Percentiles rank a stretch among this genome's conserved stretches.
Conservation (phyloP, 1,140 invertebrate species). For the Ostrea edulis region DNA sequence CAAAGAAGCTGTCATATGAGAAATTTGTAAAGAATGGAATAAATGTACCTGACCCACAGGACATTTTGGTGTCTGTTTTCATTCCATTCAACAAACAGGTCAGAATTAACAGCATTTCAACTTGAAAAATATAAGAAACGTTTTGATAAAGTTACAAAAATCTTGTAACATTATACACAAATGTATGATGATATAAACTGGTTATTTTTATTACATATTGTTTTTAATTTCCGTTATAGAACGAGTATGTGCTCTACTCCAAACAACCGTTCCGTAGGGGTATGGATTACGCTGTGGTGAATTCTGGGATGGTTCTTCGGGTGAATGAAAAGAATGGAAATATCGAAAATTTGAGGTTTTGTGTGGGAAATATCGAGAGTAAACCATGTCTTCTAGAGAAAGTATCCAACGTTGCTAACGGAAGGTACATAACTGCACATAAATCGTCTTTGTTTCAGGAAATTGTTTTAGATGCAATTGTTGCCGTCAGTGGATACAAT, state of each 20-base stretch:
- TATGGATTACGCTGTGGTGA: slow-evolving; percentile 96
- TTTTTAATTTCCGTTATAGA: slow-evolving; percentile 70
- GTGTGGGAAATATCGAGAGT: slow-evolving; percentile 83
- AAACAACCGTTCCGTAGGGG: slow-evolving; percentile 94
- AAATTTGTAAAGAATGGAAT: neutral
- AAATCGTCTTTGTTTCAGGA: too few relatives aligned
- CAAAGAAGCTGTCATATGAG: neutral
- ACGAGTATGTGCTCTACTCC: slow-evolving; percentile 88
- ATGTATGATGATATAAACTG: neutral
- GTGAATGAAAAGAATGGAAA: slow-evolving; percentile 78
- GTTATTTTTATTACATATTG: neutral
- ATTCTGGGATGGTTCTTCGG: slow-evolving; percentile 80
- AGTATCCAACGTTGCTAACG: neutral
- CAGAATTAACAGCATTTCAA: neutral
- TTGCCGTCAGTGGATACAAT: too few relatives aligned
- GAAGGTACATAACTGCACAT: neutral
- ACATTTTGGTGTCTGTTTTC: neutral
- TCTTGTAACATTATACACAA: neutral
- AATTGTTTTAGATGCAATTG: too few relatives aligned
- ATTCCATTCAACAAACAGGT: slow-evolving; percentile 9
- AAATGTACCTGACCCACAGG: neutral
- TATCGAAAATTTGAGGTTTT: slow-evolving; percentile 84
- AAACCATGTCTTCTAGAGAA: slow-evolving; percentile 19
- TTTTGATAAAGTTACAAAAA: neutral
- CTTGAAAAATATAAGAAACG: neutral